Evolutionary conservation across 2,888 invertebrate species (phyloP), one percentile per base, ranked within the genome.

Genomic region (Dicranocentrus wangi): DNA sequence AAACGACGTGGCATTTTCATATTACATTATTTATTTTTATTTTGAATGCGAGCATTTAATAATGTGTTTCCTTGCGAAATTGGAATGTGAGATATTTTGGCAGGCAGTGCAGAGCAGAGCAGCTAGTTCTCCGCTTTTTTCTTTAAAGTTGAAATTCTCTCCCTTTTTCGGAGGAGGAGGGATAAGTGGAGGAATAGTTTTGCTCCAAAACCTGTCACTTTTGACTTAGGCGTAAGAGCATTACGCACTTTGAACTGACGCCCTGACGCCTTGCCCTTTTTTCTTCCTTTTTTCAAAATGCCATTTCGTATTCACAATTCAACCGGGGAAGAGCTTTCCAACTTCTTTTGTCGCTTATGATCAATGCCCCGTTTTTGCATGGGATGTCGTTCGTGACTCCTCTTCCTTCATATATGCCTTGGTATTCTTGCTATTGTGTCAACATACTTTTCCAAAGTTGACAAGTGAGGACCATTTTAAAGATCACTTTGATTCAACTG

Each of bases 391-490:
- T n/a, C n/a, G n/a, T n/a, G n/a, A n/a, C n/a, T 1, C n/a, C 23
- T 23, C 60, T 60, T 60, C 25, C 25, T 7, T 60, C 27, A 2
- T 23, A 8, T 23, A 21, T 60, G 13, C 27, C 27, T 60, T 25
- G 2, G 60, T 27, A 19, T n/a, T n/a, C n/a, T n/a, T n/a, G n/a
- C n/a, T 51, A 28, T 72, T 72, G 43, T 51, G 73, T 63, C 73
- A 73, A 53, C 73, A 73, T 47, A 51, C 32, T 61, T 61, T 72
- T 53, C 23, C 13, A 27, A 73, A 73, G 27, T 63, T 73, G 73
- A 73, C 73, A 65, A 63, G 63, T 73, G 63, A 73, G 43, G 73
- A 23, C 73, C 73, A 73, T 65, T 63, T 61, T 73, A 39, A 61
- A 61, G 63, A 63, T 73, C 73, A 63, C 65, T 73, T 65, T 73